Evolutionary conservation across 1,140 invertebrate species (phyloP).

Genomic region (Formica exsecta): DNA sequence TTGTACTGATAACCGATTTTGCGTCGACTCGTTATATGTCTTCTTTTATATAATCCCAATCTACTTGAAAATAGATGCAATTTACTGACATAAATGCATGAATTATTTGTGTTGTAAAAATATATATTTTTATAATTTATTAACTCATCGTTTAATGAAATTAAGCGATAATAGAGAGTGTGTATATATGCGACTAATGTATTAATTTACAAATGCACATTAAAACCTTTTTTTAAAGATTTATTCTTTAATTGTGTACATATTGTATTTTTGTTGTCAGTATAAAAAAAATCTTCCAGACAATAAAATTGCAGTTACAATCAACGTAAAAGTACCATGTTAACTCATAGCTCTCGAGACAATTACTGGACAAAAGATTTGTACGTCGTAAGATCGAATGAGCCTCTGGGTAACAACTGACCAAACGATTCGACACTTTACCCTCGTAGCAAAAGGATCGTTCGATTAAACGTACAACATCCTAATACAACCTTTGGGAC

Average conservation of each 20-base stretch:
- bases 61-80: not conserved
- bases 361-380: conserved; percentile 69
- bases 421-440: conserved; percentile 72
- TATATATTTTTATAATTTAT: not conserved
- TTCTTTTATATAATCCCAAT: conserved; percentile 26
- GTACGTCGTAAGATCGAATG: conserved; percentile 72
- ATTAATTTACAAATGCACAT: not conserved
- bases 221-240: not conserved
- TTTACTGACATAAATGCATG: too few species aligned
- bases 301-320: conserved; percentile 24
- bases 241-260: not conserved
- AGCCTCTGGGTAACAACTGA: conserved; percentile 73
- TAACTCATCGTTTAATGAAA: not conserved
- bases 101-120: too few species aligned
- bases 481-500: conserved; percentile 78
- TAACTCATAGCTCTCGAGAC: conserved; percentile 39
- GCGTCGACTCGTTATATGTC: conserved; percentile 28
- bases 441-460: conserved; percentile 72
- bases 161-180: not conserved
- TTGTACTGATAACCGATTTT: conserved; percentile 51
- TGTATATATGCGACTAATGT: not conserved
- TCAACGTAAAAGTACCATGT: not conserved
- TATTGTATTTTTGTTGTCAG: not conserved
- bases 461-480: conserved; percentile 78
- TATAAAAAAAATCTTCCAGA: conserved; percentile 16